Conservation (phyloP, 2,888 invertebrate species). For the Argyresthia goedartella region DNA sequence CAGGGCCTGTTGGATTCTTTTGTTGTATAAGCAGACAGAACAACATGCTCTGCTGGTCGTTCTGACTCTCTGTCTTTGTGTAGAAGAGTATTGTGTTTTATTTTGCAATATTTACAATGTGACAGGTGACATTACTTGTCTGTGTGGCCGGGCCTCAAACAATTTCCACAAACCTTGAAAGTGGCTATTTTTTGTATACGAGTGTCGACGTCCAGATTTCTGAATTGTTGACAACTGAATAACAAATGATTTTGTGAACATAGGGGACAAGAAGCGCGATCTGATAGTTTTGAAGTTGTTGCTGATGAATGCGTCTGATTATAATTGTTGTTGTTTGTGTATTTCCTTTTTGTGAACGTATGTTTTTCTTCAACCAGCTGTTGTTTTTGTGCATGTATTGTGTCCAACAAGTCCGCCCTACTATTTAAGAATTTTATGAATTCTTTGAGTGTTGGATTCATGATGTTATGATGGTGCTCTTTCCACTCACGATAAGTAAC, state of each 20-base stretch:
- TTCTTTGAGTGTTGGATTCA: background rate
- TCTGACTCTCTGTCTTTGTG: conserved; percentile 2
- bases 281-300: background rate
- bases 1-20: background rate
- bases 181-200: conserved; percentile 5
- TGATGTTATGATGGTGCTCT: background rate
- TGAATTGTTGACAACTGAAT: conserved; percentile 9
- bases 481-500: background rate
- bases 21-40: conserved; percentile 3
- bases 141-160: conserved; percentile 8
- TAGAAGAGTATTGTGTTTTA: no score
- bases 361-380: background rate
- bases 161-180: conserved; percentile 9
- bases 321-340: background rate
- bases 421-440: background rate
- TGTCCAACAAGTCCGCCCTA: conserved; percentile 1
- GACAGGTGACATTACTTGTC: conserved; percentile 10
- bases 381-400: background rate
- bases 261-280: background rate
- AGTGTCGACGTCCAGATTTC: conserved; percentile 1
- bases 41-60: background rate
- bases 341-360: background rate
- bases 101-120: conserved; percentile 15
- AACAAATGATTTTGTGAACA: background rate
- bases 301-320: background rate